phyloP scores from a whole-genome alignment of 2,113 vertebrate genomes.

The Heterotilapia buettikoferi region DNA sequence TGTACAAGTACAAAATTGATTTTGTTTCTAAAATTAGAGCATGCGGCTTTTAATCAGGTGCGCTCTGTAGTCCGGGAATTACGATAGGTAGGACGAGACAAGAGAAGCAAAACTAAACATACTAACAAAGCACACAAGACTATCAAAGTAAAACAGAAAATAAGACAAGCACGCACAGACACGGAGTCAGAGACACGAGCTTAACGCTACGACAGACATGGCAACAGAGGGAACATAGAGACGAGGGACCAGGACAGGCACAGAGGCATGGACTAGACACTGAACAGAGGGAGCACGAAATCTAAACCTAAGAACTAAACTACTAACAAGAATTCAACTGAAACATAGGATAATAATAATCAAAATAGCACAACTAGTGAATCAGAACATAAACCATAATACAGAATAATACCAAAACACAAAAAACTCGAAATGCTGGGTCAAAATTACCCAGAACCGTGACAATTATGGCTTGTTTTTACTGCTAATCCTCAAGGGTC shows the following conservation, averaged over 20 bases:
- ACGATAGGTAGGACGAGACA: neutral
- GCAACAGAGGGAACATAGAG: neutral
- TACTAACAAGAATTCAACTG: neutral
- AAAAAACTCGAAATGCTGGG: neutral
- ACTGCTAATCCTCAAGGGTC: neutral
- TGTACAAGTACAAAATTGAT: no score
- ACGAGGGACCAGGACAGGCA: neutral
- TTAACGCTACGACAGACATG: neutral
- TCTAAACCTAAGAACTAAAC: neutral
- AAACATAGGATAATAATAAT: neutral
- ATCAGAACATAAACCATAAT: neutral
- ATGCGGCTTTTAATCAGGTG: no score
- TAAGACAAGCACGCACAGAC: neutral
- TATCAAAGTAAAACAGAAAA: neutral
- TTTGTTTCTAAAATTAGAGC: no score
- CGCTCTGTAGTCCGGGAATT: no score
- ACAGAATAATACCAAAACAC: neutral
- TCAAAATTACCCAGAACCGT: neutral
- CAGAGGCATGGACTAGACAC: neutral
- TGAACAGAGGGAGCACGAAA: neutral
- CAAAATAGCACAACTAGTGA: neutral
- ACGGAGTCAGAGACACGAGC: neutral
- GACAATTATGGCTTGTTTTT: neutral
- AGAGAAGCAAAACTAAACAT: neutral
- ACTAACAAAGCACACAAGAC: neutral